These are phyloP conservation scores for Sardinella longiceps DNA, from an alignment of 2,797 vertebrate species.

Conservation along the genomic window DNA sequence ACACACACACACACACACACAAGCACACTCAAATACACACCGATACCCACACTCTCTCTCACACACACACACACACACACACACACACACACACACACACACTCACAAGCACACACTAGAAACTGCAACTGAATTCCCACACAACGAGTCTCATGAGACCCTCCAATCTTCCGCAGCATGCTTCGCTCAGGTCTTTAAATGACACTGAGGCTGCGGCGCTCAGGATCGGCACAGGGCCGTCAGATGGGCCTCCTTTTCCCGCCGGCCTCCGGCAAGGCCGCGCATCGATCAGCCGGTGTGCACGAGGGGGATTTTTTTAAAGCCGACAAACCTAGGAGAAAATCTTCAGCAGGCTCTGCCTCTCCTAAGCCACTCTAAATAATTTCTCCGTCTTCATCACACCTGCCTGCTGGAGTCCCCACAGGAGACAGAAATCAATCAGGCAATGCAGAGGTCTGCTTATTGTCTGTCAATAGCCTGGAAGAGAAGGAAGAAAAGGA, in stretches of 20 bases:
- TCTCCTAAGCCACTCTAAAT: conserved; percentile 66
- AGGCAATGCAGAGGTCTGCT: conserved; percentile 56
- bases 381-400: conserved; percentile 71
- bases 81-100: background rate
- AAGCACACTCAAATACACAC: background rate
- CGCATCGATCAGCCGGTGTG: conserved; percentile 59
- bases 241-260: background rate
- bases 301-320: conserved; percentile 59
- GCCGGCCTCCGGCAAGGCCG: conserved; percentile 54
- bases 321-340: conserved; percentile 57
- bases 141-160: background rate
- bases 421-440: conserved; percentile 65
- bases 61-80: background rate
- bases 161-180: conserved; percentile 1
- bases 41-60: background rate
- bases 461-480: conserved; percentile 65
- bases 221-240: background rate
- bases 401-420: conserved; percentile 57
- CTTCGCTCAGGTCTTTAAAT: conserved; percentile 11
- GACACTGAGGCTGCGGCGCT: background rate
- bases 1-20: background rate
- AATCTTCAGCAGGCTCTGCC: conserved; percentile 51
- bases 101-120: background rate
- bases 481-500: background rate
- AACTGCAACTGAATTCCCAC: background rate